Evolutionary conservation across 2,797 vertebrate species (phyloP).

Genomic region (Chelmon rostratus): DNA sequence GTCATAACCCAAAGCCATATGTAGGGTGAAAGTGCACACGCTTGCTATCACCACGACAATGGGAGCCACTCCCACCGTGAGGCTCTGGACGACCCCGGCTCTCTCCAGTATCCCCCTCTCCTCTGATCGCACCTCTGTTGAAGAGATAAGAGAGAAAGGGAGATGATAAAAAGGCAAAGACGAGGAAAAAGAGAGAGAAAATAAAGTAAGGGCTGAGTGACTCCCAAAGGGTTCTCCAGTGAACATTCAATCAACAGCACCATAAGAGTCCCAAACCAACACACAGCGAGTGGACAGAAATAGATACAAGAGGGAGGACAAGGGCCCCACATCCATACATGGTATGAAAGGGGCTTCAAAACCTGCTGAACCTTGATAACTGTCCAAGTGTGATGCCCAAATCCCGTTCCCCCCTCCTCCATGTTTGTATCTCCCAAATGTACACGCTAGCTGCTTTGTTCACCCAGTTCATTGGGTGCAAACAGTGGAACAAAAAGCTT

Average conservation of each 20-base stretch:
- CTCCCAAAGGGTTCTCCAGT: constrained; percentile 28
- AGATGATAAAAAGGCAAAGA: constrained; percentile 38
- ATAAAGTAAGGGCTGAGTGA: constrained; percentile 29
- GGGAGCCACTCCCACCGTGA: constrained; percentile 87
- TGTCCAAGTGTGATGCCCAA: constrained; percentile 55
- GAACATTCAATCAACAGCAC: constrained; percentile 49
- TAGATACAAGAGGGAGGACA: constrained; percentile 54
- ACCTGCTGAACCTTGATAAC: constrained; percentile 69
- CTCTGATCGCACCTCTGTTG: constrained; percentile 84
- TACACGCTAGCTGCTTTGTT: constrained; percentile 61
- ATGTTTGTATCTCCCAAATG: constrained; percentile 64
- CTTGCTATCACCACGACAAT: constrained; percentile 89
- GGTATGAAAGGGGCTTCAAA: constrained; percentile 64
- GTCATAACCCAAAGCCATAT: constrained; percentile 88
- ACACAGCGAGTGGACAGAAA: constrained; percentile 50
- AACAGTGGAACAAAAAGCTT: constrained; percentile 54
- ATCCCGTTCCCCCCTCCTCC: constrained; percentile 45
- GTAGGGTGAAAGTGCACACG: constrained; percentile 89
- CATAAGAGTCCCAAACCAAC: constrained; percentile 42
- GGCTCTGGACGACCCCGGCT: constrained; percentile 86
- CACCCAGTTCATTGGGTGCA: constrained; percentile 41
- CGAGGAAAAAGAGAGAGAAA: constrained; percentile 9
- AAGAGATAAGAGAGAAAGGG: constrained; percentile 37
- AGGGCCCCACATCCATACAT: constrained; percentile 54
- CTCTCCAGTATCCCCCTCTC: constrained; percentile 86